phyloP scores from a whole-genome alignment of 2,888 invertebrate species.

The Eucera pruinosa region DNA sequence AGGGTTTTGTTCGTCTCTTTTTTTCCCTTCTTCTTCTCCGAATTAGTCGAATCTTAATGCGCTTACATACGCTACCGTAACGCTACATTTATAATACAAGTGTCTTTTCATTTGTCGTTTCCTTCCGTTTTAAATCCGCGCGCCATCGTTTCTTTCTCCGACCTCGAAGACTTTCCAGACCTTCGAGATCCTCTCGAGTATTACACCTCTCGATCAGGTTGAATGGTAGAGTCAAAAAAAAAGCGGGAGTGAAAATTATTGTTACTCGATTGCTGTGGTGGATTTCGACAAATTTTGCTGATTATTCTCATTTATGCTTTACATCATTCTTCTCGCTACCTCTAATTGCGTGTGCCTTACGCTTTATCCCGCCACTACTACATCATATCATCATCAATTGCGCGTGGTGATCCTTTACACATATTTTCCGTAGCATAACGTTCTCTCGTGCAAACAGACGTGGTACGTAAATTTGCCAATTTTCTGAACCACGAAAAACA shows the following conservation, averaged over 20 bases:
- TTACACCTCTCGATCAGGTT: slow-evolving; percentile 32
- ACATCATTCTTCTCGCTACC: slow-evolving; percentile 44
- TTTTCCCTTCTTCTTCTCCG: not conserved
- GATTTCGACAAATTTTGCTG: slow-evolving; percentile 19
- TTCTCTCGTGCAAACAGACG: slow-evolving; percentile 27
- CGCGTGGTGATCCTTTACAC: too few species aligned
- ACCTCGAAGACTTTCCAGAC: too few species aligned
- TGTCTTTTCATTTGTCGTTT: slow-evolving; percentile 52
- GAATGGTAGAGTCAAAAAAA: slow-evolving; percentile 35
- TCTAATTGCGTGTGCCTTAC: slow-evolving; percentile 25
- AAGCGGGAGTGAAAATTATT: slow-evolving; percentile 28
- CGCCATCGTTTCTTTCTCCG: too few species aligned
- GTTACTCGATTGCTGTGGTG: slow-evolving; percentile 28
- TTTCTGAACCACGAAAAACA: not conserved
- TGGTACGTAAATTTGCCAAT: slow-evolving; percentile 11
- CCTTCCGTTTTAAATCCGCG: slow-evolving; percentile 4
- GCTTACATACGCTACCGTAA: slow-evolving; percentile 50
- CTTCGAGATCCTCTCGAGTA: slow-evolving; percentile 22
- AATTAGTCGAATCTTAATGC: slow-evolving; percentile 50
- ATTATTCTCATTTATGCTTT: slow-evolving; percentile 30
- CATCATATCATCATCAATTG: too few species aligned
- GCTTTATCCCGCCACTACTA: not conserved
- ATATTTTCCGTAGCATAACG: slow-evolving; percentile 2
- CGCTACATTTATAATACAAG: slow-evolving; percentile 60
- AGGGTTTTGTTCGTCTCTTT: slow-evolving; percentile 40